Conservation (phyloP, 2,113 vertebrate genomes). For the Daubentonia madagascariensis region DNA sequence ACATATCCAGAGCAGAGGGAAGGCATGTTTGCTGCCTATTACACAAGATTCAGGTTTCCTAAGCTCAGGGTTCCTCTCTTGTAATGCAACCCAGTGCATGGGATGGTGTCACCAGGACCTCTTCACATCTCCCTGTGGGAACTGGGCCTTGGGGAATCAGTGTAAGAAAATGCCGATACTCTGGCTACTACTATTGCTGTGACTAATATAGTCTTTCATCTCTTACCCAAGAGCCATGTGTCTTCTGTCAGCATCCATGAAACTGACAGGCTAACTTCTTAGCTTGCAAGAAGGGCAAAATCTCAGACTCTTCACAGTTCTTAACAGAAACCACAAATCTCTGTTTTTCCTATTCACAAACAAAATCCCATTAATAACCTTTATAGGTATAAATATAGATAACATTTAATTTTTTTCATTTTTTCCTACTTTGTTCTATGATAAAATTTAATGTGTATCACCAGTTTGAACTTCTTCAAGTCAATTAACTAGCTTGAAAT, state of each 20-base stretch:
- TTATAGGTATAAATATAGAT: neutral
- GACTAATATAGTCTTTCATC: neutral
- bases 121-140: neutral
- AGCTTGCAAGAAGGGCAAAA: conserved; percentile 18
- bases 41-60: neutral
- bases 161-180: neutral
- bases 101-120: neutral
- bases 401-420: neutral
- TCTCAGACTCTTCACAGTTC: neutral
- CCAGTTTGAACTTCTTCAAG: conserved; percentile 12
- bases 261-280: neutral
- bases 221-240: neutral
- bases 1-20: neutral
- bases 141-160: neutral
- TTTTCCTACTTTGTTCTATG: neutral
- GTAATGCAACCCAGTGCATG: neutral
- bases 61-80: neutral
- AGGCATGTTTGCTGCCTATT: neutral
- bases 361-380: neutral
- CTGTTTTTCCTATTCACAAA: neutral
- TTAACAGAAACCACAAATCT: neutral
- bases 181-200: neutral
- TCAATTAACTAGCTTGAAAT: neutral
- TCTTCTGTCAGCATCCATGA: conserved; percentile 6
- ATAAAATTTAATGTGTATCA: neutral